Conservation (phyloP, 2,113 vertebrate genomes). For the Phyllostomus discolor region DNA sequence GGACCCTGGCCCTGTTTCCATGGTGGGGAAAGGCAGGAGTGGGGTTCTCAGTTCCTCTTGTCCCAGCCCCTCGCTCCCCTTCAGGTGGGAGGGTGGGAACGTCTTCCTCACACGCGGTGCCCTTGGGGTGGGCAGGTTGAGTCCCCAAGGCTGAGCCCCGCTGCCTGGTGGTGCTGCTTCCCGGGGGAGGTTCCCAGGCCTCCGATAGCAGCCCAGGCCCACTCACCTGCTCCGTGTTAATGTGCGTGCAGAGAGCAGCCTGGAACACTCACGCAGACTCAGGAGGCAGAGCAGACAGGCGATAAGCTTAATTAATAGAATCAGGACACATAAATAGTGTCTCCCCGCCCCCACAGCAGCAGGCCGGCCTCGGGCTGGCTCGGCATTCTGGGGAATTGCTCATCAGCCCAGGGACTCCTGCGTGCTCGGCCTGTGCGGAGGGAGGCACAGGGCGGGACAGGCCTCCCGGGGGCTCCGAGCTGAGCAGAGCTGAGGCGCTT, state of each 20-base stretch:
- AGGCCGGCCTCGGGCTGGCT: background rate
- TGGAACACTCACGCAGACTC: background rate
- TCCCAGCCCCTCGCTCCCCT: background rate
- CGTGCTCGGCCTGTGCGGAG: background rate
- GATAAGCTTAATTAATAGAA: background rate
- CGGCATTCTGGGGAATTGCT: conserved; percentile 1
- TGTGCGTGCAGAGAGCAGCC: fast-evolving
- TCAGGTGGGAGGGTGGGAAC: background rate
- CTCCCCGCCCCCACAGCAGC: background rate
- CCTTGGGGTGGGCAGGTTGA: background rate
- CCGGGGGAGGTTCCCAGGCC: background rate
- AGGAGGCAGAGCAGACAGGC: background rate
- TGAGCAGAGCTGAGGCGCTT: background rate
- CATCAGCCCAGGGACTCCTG: background rate
- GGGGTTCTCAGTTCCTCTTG: background rate
- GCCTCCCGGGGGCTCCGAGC: background rate
- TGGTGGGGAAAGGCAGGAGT: background rate
- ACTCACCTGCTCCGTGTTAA: background rate
- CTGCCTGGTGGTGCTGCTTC: fast-evolving
- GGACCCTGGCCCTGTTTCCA: background rate
- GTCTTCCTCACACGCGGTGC: background rate
- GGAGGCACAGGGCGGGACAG: background rate
- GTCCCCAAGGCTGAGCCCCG: background rate
- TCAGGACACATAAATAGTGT: background rate
- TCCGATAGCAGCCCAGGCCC: background rate